These are phyloP conservation scores for Buphagus erythrorhynchus DNA, from an alignment of 2,797 vertebrate genomes.

Conservation along the genomic window DNA sequence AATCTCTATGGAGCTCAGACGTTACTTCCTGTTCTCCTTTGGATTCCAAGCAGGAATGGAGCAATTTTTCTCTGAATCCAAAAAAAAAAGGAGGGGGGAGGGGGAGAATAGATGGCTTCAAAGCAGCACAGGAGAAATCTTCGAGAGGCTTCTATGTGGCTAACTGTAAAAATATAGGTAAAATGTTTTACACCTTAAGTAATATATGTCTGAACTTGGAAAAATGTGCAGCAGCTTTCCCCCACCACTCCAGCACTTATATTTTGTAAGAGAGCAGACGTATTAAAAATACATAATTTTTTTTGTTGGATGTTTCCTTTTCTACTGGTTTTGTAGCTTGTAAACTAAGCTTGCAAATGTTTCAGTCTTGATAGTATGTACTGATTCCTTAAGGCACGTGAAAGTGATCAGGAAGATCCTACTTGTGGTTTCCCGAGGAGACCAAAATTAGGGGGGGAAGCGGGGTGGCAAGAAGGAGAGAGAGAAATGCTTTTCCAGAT, in stretches of 20 bases:
- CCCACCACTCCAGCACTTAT: rapidly evolving
- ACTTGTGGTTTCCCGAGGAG: not conserved
- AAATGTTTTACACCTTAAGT: not conserved
- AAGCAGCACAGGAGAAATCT: not conserved
- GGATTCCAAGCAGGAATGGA: slow-evolving; percentile 61
- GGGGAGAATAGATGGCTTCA: not conserved
- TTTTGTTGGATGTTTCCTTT: not conserved
- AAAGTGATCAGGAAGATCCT: not conserved
- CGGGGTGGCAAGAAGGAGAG: not conserved
- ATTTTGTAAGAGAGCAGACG: not conserved
- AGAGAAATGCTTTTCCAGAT: not conserved
- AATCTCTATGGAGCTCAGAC: slow-evolving; percentile 70
- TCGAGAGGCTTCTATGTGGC: not conserved
- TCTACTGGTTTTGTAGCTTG: not conserved
- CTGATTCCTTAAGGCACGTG: not conserved
- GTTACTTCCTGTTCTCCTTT: slow-evolving; percentile 70
- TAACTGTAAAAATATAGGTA: not conserved
- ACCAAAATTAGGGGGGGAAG: not conserved
- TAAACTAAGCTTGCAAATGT: not conserved
- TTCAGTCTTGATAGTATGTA: rapidly evolving
- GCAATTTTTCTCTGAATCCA: slow-evolving; percentile 46
- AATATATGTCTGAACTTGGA: not conserved
- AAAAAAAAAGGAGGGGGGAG: not conserved
- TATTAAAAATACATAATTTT: not conserved
- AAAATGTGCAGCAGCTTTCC: not conserved